A percentile compares a stretch with the other conserved stretches of the same genome.
Conservation (phyloP, 2,888 invertebrate species). For the Gibbula magus region DNA sequence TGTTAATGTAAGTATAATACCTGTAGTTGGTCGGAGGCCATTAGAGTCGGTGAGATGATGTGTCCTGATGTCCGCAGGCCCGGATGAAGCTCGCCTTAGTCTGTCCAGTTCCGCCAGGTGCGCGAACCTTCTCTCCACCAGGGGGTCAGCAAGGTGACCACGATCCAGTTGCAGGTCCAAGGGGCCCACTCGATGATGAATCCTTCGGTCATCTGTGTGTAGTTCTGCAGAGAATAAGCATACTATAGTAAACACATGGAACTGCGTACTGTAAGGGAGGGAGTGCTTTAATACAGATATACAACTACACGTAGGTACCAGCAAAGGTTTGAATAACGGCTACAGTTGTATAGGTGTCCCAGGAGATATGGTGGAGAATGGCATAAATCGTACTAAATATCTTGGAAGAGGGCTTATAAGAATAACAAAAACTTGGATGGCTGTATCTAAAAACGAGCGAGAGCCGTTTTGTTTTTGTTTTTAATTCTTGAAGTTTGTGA, state of each 20-base stretch:
- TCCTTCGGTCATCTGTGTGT: conserved; percentile 65
- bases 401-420: too few species aligned
- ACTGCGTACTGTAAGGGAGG: not conserved
- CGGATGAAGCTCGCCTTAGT: conserved; percentile 80
- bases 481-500: too few species aligned
- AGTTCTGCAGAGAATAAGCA: conserved; percentile 52
- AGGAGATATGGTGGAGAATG: too few species aligned
- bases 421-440: too few species aligned
- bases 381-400: too few species aligned
- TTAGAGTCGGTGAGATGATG: conserved; percentile 27
- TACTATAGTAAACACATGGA: not conserved
- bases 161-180: conserved; percentile 59
- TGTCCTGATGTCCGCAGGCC: conserved; percentile 28
- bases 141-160: conserved; percentile 83
- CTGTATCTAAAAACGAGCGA: too few species aligned
- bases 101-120: conserved; percentile 83
- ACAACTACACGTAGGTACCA: too few species aligned
- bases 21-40: conserved; percentile 28
- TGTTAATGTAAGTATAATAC: not conserved
- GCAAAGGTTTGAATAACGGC: too few species aligned
- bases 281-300: too few species aligned
- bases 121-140: conserved; percentile 82
- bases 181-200: conserved; percentile 58
- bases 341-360: too few species aligned
- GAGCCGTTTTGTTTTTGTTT: too few species aligned